Base-by-base conservation (phyloP, 1,140 invertebrate species). In the Heliothis virescens region DNA sequence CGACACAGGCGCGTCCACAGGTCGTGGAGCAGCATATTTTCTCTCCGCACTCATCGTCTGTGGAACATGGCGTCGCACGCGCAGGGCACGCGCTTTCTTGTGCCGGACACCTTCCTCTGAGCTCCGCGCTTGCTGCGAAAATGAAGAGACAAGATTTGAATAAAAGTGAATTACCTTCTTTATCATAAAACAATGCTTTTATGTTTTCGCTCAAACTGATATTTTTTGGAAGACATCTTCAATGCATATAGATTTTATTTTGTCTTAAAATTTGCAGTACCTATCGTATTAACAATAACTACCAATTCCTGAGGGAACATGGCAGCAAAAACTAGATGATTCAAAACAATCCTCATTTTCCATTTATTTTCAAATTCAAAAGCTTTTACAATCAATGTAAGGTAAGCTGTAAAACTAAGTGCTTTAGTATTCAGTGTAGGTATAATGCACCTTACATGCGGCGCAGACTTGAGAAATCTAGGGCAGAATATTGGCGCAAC, bases 61-160 rank as follows among this genome's bases (percentile, higher is more conserved):
- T 78, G 63, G 77, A 86, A 83, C 93, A 94, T 2, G 92, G 91
- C 0, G 85, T 78, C 5, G 93, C 90, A 11, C 93, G 83, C 55
- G 93, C 84, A 0, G 90, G 89, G 75, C 93, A 94, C 2, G 88
- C 26, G 11, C 73, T 81, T 1, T 85, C 87, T 78, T 89, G 83
- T 5, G 86, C 84, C 15, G 93, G 92, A 89, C 93, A 94, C 81
- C 92, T 83, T 7, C 93, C 92, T 83, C 78, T 83, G 3, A 93
- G 86, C 87, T 94, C 93, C 60, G 90, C 93, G 84, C 85, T 90
- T 83, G 89, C 92, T 94, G 82, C n/a, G 79, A 78, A 80, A n/a
- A 76, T 12, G 13, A 41, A 72, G 67, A 60, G 18, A 18, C 5
- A 4, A 48, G 3, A n/a, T 15, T 62, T n/a, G 11, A 76, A 76